Conservation (phyloP, 1,140 invertebrate species). For the Sitophilus oryzae region DNA sequence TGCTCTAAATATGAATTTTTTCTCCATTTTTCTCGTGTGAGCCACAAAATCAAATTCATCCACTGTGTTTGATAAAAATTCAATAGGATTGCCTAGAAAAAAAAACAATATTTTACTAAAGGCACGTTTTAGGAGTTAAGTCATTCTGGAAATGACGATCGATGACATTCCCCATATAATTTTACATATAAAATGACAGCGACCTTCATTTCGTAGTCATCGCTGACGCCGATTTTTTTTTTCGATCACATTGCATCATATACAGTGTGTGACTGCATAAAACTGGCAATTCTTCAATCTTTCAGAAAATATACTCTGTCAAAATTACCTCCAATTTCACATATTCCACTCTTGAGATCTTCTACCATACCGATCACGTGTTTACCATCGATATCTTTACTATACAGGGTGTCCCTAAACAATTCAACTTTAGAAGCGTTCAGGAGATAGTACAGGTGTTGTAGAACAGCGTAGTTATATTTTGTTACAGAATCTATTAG, state of each 20-base stretch:
- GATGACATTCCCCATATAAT: too few relatives aligned
- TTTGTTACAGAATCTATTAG: not conserved
- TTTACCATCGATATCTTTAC: not conserved
- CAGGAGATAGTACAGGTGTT: not conserved
- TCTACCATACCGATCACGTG: not conserved
- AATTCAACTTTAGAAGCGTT: not conserved
- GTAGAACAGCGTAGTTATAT: not conserved
- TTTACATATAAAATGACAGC: too few relatives aligned
- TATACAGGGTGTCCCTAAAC: not conserved
- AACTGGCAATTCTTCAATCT: too few relatives aligned
- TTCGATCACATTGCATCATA: too few relatives aligned
- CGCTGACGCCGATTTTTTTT: too few relatives aligned
- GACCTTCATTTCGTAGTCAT: too few relatives aligned
- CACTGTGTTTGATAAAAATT: conserved; percentile 43
- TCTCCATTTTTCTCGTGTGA: conserved; percentile 51
- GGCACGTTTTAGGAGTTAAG: too few relatives aligned
- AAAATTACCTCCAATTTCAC: not conserved
- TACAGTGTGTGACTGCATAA: too few relatives aligned
- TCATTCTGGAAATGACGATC: too few relatives aligned
- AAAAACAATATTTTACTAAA: not conserved
- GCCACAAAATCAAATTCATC: conserved; percentile 52
- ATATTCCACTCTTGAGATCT: not conserved
- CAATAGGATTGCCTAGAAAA: not conserved
- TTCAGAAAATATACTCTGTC: too few relatives aligned
- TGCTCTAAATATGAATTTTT: conserved; percentile 56